Percentiles rank a stretch among this genome's conserved stretches.
Evolutionary conservation across 2,888 invertebrate genomes (phyloP).

Genomic region (Rapana venosa): DNA sequence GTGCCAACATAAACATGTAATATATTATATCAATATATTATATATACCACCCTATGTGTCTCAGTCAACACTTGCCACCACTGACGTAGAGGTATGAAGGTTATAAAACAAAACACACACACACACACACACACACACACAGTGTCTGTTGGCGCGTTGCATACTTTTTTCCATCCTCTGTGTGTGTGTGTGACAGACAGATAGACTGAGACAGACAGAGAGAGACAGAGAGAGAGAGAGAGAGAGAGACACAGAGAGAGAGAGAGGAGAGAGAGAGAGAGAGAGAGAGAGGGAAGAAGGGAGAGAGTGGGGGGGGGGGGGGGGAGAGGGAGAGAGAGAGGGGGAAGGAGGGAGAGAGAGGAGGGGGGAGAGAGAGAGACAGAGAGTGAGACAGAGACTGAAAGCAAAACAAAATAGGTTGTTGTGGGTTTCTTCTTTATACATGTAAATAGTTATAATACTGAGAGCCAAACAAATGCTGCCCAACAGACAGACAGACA

Average conservation of each 20-base stretch:
- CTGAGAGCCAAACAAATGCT: background rate
- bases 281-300: no score
- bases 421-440: background rate
- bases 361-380: background rate
- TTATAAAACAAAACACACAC: no score
- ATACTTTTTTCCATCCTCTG: no score
- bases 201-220: background rate
- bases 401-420: background rate
- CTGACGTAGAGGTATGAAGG: no score
- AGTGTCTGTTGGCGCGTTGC: no score
- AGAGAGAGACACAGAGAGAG: background rate
- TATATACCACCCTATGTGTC: no score
- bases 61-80: no score
- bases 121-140: no score
- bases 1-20: no score
- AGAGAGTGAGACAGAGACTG: background rate
- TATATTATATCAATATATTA: no score
- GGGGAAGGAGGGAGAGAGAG: background rate
- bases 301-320: background rate
- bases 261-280: background rate
- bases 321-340: background rate
- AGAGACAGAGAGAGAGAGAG: slow-evolving; percentile 24
- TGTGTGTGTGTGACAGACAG: no score
- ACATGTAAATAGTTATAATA: no score
- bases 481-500: background rate